phyloP scores from a whole-genome alignment of 1,140 invertebrate genomes.

The Phenacoccus solenopsis region DNA sequence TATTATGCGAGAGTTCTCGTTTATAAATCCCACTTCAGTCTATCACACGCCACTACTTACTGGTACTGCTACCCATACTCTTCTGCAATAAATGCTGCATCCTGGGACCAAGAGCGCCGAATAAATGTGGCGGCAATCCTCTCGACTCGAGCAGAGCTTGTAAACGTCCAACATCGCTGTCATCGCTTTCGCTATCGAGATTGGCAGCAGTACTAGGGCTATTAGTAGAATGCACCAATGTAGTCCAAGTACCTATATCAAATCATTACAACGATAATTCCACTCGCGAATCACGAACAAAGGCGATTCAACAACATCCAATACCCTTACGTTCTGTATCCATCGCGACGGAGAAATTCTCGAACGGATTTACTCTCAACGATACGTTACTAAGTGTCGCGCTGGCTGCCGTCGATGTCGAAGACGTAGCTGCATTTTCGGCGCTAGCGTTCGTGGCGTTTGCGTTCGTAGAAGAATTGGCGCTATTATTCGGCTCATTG shows the following conservation, averaged over 20 bases:
- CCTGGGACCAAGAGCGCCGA: slow-evolving; percentile 84
- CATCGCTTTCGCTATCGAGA: slow-evolving; percentile 48
- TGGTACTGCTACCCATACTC: slow-evolving; percentile 74
- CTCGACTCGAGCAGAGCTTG: slow-evolving; percentile 85
- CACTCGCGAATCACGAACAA: neutral
- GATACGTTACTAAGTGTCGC: neutral
- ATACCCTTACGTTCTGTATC: neutral
- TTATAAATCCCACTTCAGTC: too few relatives aligned
- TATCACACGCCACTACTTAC: slow-evolving; percentile 38
- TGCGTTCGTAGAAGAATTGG: neutral
- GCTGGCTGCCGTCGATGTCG: slow-evolving; percentile 2
- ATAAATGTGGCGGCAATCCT: slow-evolving; percentile 86
- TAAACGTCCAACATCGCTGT: slow-evolving; percentile 74
- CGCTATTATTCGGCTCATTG: neutral
- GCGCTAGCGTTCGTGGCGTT: neutral
- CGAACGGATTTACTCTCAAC: neutral
- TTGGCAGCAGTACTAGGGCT: slow-evolving; percentile 24
- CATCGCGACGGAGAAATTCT: neutral
- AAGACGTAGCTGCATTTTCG: neutral
- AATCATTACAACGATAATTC: too few relatives aligned
- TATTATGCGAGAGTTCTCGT: too few relatives aligned
- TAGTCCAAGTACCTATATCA: neutral
- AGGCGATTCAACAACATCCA: neutral
- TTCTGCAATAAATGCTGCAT: slow-evolving; percentile 95
- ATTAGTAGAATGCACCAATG: neutral